These are phyloP conservation scores for Prenolepis imparis DNA, from an alignment of 2,888 invertebrate species.

Conservation along the genomic window DNA sequence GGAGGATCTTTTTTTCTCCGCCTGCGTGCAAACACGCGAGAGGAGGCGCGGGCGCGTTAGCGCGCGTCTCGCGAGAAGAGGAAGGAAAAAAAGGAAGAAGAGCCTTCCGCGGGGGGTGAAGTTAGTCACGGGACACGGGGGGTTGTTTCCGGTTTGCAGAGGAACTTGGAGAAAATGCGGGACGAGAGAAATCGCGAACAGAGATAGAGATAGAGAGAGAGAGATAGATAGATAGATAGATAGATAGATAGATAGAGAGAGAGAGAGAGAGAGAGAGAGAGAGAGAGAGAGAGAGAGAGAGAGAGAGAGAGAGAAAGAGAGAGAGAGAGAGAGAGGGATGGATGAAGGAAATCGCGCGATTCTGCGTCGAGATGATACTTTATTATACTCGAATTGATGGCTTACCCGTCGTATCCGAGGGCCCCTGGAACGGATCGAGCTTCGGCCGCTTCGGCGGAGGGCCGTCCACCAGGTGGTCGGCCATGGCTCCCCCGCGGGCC, in stretches of 20 bases:
- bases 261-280: neutral
- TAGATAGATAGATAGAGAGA: no score
- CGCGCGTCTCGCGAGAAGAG: no score
- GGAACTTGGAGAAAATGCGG: no score
- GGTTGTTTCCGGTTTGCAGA: neutral
- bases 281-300: no score
- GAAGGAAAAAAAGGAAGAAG: no score
- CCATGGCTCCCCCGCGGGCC: constrained; percentile 89
- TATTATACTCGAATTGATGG: no score
- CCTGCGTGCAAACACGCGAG: neutral
- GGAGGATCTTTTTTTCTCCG: neutral
- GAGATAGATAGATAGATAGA: no score
- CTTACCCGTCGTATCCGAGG: constrained; percentile 92
- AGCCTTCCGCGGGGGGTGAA: constrained; percentile 49
- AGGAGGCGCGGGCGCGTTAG: no score
- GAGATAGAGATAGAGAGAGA: neutral
- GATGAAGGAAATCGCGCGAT: neutral
- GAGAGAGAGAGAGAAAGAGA: no score
- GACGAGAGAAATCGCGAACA: no score
- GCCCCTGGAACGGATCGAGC: constrained; percentile 94
- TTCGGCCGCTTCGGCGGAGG: constrained; percentile 97
- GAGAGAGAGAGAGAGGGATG: no score
- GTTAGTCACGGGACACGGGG: constrained; percentile 64
- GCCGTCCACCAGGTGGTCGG: constrained; percentile 97
- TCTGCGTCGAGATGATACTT: neutral